Evolutionary conservation across 2,888 invertebrate species (phyloP).

Genomic region (Oligia strigilis): DNA sequence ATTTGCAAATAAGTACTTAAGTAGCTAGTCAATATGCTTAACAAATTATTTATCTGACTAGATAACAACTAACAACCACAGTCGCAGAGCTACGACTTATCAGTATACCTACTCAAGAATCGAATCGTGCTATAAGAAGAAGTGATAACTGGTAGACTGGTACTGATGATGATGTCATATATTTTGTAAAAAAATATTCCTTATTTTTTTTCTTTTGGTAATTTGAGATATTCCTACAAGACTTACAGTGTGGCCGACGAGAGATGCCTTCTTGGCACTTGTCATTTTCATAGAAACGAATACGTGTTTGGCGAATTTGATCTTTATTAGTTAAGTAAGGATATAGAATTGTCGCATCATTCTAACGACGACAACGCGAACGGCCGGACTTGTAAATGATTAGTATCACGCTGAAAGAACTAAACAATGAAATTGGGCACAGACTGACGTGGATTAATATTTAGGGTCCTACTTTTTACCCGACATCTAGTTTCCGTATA

Average conservation of each 20-base stretch:
- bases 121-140: neutral
- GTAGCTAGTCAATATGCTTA: no score
- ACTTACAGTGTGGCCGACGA: no score
- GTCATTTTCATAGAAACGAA: no score
- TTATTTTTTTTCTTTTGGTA: no score
- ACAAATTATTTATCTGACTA: neutral
- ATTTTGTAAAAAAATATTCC: neutral
- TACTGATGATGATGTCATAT: neutral
- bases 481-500: neutral
- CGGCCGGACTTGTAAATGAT: neutral
- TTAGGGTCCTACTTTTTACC: neutral
- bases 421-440: neutral
- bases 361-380: no score
- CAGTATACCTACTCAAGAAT: neutral
- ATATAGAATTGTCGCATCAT: neutral
- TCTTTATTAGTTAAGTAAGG: neutral
- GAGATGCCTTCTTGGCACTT: no score
- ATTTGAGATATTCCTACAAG: no score
- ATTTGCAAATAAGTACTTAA: no score
- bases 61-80: neutral
- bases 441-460: neutral
- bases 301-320: no score
- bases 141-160: neutral
- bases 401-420: neutral
- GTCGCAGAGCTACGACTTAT: neutral